A percentile compares a stretch with the other conserved stretches of the same genome.
Evolutionary conservation across 2,888 invertebrate genomes (phyloP).

Genomic region (Tetropium fuscum): DNA sequence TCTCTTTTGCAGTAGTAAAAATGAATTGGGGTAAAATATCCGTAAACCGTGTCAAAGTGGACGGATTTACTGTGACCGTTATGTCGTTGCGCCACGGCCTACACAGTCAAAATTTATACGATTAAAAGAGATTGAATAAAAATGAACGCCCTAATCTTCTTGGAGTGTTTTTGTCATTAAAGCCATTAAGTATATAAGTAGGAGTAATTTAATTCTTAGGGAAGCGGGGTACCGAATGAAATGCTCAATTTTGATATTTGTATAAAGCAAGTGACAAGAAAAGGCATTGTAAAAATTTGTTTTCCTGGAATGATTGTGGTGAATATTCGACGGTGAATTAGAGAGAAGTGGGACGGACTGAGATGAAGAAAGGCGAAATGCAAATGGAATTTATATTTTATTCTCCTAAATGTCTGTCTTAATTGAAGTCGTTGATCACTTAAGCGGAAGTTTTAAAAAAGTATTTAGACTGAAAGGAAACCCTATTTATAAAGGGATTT

Average conservation of each 20-base stretch:
- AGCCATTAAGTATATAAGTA: conserved; percentile 13
- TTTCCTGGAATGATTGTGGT: conserved; percentile 27
- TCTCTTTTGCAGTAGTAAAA: conserved; percentile 12
- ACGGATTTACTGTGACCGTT: conserved; percentile 14
- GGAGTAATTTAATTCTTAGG: conserved; percentile 19
- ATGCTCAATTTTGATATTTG: conserved; percentile 20
- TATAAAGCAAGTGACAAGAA: conserved; percentile 18
- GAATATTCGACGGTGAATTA: conserved; percentile 29
- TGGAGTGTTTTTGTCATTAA: conserved; percentile 18
- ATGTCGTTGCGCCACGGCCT: conserved; percentile 6
- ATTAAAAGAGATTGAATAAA: conserved; percentile 27
- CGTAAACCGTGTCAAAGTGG: conserved; percentile 17
- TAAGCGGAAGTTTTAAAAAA: conserved; percentile 40
- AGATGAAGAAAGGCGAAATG: conserved; percentile 30
- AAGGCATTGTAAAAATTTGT: conserved; percentile 34
- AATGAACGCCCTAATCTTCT: conserved; percentile 21
- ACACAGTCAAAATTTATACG: conserved; percentile 17
- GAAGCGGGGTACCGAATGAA: conserved; percentile 9
- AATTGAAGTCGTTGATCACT: conserved; percentile 42
- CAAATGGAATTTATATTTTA: conserved; percentile 42
- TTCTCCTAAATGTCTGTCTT: conserved; percentile 32
- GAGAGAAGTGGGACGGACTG: conserved; percentile 6
- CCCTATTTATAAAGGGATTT: conserved; percentile 36
- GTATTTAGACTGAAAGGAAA: conserved; percentile 38
- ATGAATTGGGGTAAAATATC: conserved; percentile 19